A percentile compares a stretch with the other conserved stretches of the same genome.
These are phyloP conservation scores for Pelosia muscerda DNA, from an alignment of 2,888 invertebrate genomes.

Conservation along the genomic window DNA sequence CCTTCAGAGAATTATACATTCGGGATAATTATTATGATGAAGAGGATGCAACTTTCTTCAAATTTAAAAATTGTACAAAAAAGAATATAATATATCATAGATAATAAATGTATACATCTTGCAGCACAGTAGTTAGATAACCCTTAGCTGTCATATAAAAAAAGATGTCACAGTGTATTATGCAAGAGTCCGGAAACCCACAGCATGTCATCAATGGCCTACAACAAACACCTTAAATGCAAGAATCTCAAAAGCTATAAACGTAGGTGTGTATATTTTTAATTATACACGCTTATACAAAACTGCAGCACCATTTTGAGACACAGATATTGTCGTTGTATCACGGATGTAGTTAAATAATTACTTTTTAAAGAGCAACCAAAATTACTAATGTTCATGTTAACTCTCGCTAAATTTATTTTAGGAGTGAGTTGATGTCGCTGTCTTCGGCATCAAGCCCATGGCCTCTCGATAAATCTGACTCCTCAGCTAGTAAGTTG, in stretches of 20 bases:
- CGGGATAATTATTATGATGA: no score
- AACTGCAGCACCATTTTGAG: slow-evolving; percentile 7
- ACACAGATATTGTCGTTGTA: slow-evolving; percentile 7
- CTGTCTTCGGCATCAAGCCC: no score
- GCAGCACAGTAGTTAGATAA: slow-evolving; percentile 42
- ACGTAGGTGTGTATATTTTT: slow-evolving; percentile 17
- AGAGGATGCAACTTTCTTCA: no score
- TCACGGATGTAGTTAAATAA: slow-evolving; percentile 12
- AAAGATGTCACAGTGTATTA: slow-evolving; percentile 41
- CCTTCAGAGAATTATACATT: no score
- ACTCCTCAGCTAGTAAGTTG: no score
- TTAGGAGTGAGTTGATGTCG: no score
- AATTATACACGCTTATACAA: slow-evolving; percentile 16
- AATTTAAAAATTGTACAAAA: neutral
- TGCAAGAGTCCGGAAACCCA: slow-evolving; percentile 43
- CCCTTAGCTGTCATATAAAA: slow-evolving; percentile 32
- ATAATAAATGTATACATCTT: slow-evolving; percentile 14
- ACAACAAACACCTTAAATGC: slow-evolving; percentile 35
- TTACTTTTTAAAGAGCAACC: neutral
- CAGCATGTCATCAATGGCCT: slow-evolving; percentile 24
- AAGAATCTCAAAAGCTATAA: slow-evolving; percentile 16
- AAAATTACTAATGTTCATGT: neutral
- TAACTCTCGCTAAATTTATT: no score
- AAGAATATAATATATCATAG: neutral
- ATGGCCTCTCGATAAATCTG: no score